Conservation (phyloP, 2,113 vertebrate genomes). For the Gnathonemus echidnorhynchus region DNA sequence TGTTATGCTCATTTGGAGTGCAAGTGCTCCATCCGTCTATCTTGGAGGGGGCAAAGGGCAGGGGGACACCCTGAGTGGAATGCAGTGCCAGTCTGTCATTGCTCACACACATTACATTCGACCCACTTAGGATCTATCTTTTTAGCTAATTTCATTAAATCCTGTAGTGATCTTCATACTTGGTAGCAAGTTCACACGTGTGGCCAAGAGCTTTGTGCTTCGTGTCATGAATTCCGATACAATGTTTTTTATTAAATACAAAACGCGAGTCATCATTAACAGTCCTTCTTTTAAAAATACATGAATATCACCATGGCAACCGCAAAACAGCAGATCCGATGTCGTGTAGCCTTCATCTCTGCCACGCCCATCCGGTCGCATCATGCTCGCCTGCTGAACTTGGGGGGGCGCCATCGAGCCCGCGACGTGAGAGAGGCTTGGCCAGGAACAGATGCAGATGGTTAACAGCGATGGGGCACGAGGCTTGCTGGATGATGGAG, state of each 20-base stretch:
- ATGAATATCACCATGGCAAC: background rate
- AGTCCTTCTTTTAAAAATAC: background rate
- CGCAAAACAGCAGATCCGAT: background rate
- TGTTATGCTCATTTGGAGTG: conserved; percentile 22
- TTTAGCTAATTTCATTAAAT: conserved; percentile 19
- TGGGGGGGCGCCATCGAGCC: background rate
- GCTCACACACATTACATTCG: background rate
- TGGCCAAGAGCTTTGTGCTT: conserved; percentile 18
- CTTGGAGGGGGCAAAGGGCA: background rate
- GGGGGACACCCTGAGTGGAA: background rate
- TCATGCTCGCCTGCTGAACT: background rate
- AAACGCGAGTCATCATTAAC: background rate
- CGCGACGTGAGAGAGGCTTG: background rate
- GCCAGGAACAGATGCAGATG: background rate
- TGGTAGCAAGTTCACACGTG: conserved; percentile 30
- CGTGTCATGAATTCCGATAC: conserved; percentile 16
- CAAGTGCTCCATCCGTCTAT: background rate
- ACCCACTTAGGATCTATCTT: background rate
- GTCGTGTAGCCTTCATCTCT: background rate
- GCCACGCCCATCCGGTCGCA: background rate
- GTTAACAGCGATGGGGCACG: background rate
- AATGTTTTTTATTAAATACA: background rate
- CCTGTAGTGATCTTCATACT: background rate
- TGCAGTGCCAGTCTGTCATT: background rate
- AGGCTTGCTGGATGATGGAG: background rate